Conservation (phyloP, 2,113 vertebrate species). For the Thalassoma bifasciatum region DNA sequence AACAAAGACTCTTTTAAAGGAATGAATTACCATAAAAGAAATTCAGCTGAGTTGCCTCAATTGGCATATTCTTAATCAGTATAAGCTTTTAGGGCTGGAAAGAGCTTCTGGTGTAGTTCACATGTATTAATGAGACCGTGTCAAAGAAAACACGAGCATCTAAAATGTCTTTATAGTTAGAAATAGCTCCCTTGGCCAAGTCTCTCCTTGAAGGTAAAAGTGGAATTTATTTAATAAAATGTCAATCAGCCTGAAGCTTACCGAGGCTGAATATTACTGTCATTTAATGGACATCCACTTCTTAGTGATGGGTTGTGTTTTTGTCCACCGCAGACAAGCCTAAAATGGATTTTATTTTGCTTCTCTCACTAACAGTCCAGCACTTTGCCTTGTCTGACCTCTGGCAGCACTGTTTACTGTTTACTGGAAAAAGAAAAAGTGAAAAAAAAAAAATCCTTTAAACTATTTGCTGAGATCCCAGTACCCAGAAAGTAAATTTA, state of each 20-base stretch:
- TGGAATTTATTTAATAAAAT: slow-evolving; percentile 15
- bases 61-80: not conserved
- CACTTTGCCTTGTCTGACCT: slow-evolving; percentile 26
- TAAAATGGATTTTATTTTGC: slow-evolving; percentile 36
- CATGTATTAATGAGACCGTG: slow-evolving; percentile 17
- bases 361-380: slow-evolving; percentile 29
- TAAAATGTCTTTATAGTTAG: slow-evolving; percentile 16
- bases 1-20: not conserved
- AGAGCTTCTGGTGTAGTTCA: not conserved
- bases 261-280: slow-evolving; percentile 28
- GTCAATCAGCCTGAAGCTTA: slow-evolving; percentile 9
- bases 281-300: slow-evolving; percentile 38
- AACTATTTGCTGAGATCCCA: slow-evolving; percentile 20
- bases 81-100: not conserved
- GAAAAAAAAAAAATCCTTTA: slow-evolving; percentile 16
- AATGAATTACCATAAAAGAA: not conserved
- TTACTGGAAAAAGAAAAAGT: slow-evolving; percentile 34
- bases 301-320: slow-evolving; percentile 36
- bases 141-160: not conserved
- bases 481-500: slow-evolving; percentile 18
- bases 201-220: slow-evolving; percentile 26
- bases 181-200: slow-evolving; percentile 14
- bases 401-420: slow-evolving; percentile 8
- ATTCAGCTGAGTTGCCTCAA: not conserved
- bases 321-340: slow-evolving; percentile 35